A percentile compares a stretch with the other conserved stretches of the same genome.
Conservation (phyloP, 2,797 vertebrate genomes). For the Schizopygopsis pylzovi region DNA sequence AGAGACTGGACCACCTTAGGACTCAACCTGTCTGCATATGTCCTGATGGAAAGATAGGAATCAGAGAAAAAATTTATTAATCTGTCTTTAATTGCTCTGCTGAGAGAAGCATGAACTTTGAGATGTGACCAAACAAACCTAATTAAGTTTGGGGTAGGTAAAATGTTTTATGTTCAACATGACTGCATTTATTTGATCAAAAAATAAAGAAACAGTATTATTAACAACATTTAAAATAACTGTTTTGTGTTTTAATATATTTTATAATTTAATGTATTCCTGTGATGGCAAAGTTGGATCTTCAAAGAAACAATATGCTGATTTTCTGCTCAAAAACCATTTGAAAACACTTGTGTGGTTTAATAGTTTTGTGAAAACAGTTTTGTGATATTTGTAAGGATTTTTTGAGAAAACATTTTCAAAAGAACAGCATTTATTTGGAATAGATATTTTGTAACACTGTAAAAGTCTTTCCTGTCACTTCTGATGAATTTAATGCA, state of each 20-base stretch:
- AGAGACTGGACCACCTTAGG: slow-evolving; percentile 97
- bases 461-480: not conserved
- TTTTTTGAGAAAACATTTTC: not conserved
- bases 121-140: not conserved
- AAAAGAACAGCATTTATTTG: not conserved
- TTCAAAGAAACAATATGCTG: not conserved
- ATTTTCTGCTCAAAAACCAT: not conserved
- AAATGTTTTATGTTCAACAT: not conserved
- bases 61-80: not conserved
- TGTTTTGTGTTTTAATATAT: not conserved
- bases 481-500: not conserved
- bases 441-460: not conserved
- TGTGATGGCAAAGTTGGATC: not conserved
- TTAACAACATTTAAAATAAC: not conserved
- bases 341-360: not conserved
- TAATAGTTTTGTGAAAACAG: not conserved
- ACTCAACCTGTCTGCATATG: slow-evolving; percentile 94
- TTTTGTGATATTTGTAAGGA: not conserved
- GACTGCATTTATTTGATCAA: not conserved
- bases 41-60: slow-evolving; percentile 73
- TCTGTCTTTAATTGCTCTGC: not conserved
- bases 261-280: not conserved
- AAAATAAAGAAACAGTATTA: not conserved
- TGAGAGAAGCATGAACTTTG: not conserved
- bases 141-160: not conserved